Percentiles rank a stretch among this genome's conserved stretches.
These are phyloP conservation scores for Pipistrellus nathusii DNA, from an alignment of 2,797 vertebrate species.

Conservation along the genomic window DNA sequence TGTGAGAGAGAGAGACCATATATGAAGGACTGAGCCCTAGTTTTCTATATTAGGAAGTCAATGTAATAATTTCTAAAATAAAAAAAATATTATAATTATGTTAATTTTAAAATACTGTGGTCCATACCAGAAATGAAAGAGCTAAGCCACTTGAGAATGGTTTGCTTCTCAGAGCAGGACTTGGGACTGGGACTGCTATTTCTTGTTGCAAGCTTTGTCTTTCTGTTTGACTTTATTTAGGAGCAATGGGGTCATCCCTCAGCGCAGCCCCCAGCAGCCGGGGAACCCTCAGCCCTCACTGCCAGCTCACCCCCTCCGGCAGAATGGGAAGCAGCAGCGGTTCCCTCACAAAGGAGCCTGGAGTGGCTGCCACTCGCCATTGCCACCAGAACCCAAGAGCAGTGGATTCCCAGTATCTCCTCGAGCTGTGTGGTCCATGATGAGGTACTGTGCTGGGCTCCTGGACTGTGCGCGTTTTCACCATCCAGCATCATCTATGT, in stretches of 20 bases:
- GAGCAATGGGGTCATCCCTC: slow-evolving; percentile 76
- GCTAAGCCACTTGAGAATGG: neutral
- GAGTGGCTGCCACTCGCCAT: slow-evolving; percentile 77
- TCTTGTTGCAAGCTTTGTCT: neutral
- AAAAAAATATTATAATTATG: neutral
- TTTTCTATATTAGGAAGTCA: neutral
- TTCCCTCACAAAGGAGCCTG: slow-evolving; percentile 79
- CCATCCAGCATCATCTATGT: rapidly evolving
- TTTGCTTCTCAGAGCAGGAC: neutral
- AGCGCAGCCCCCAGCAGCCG: neutral
- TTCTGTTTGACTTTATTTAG: slow-evolving; percentile 67
- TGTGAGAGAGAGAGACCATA: no score
- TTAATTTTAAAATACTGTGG: neutral
- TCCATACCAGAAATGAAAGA: neutral
- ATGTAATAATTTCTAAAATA: neutral
- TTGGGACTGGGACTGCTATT: neutral
- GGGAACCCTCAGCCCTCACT: neutral
- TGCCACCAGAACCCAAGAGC: slow-evolving; percentile 63
- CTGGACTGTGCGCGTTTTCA: neutral
- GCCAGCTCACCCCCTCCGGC: slow-evolving; percentile 52
- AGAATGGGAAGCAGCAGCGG: slow-evolving; percentile 84
- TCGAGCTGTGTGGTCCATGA: slow-evolving; percentile 79
- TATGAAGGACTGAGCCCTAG: neutral
- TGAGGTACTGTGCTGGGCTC: slow-evolving; percentile 82
- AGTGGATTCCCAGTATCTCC: slow-evolving; percentile 72